Evolutionary conservation across 2,888 invertebrate genomes (phyloP).

Genomic region (Mechanitis messenoides): DNA sequence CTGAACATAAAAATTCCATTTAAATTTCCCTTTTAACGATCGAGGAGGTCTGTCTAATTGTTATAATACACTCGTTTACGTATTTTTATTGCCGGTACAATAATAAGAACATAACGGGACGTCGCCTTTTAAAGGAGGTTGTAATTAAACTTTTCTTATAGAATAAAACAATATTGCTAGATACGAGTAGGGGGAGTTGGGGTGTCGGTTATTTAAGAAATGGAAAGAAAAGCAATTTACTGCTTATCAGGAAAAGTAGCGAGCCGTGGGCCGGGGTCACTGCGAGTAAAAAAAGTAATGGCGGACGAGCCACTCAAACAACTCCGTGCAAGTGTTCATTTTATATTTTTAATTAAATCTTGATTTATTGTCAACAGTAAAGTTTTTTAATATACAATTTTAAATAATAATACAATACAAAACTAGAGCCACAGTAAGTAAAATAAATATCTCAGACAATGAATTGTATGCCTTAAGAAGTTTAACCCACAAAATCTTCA

Average conservation of each 20-base stretch:
- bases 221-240: conserved; percentile 73
- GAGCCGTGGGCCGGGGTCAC: conserved; percentile 50
- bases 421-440: not conserved
- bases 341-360: conserved; percentile 17
- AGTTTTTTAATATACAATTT: not conserved
- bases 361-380: conserved; percentile 4
- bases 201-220: conserved; percentile 63
- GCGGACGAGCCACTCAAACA: conserved; percentile 42
- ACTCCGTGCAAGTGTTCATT: conserved; percentile 30
- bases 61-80: conserved; percentile 77
- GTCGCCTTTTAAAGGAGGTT: conserved; percentile 60
- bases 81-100: conserved; percentile 75
- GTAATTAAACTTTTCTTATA: conserved; percentile 70
- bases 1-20: conserved; percentile 78
- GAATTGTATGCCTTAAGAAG: not conserved
- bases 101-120: conserved; percentile 75
- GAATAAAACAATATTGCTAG: conserved; percentile 62
- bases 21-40: conserved; percentile 78
- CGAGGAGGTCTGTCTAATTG: conserved; percentile 75
- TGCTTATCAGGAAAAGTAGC: conserved; percentile 64
- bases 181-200: conserved; percentile 39
- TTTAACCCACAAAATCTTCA: not conserved
- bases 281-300: conserved; percentile 50
- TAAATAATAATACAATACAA: not conserved
- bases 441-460: not conserved